These are phyloP conservation scores for Sebastes nivosus DNA, from an alignment of 2,797 vertebrate species.

Conservation along the genomic window DNA sequence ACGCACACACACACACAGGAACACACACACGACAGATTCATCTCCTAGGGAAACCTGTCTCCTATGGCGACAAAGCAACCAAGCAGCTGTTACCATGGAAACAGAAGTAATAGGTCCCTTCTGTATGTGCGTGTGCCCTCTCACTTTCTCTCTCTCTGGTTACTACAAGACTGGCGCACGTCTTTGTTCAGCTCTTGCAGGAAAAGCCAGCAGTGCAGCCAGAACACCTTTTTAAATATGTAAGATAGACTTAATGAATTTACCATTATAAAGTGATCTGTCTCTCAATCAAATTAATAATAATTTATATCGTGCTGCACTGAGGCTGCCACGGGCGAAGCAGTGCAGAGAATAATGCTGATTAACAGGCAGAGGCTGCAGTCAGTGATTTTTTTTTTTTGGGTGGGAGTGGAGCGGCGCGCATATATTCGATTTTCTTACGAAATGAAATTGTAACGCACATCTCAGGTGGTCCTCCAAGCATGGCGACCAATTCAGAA, in stretches of 20 bases:
- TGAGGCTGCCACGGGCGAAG: conserved; percentile 10
- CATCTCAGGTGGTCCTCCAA: conserved; percentile 46
- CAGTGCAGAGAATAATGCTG: conserved; percentile 15
- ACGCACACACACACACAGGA: conserved; percentile 30
- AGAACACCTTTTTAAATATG: conserved; percentile 27
- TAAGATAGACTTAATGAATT: conserved; percentile 29
- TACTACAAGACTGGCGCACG: conserved; percentile 39
- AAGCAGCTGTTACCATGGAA: conserved; percentile 86
- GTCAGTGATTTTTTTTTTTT: neutral
- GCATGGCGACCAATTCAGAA: conserved; percentile 49
- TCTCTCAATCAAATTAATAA: conserved; percentile 32
- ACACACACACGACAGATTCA: conserved; percentile 61
- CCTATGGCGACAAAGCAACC: conserved; percentile 80
- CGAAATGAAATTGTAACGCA: conserved; percentile 58
- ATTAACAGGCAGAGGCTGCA: conserved; percentile 39
- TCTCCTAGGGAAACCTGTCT: conserved; percentile 81
- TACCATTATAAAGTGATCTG: conserved; percentile 13
- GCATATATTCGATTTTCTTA: conserved; percentile 49
- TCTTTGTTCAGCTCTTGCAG: conserved; percentile 41
- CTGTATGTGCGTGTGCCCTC: conserved; percentile 51
- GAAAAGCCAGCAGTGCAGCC: conserved; percentile 15
- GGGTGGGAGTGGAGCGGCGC: neutral
- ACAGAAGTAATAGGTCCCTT: conserved; percentile 82
- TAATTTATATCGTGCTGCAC: conserved; percentile 8
- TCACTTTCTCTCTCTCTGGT: conserved; percentile 40